Conservation (phyloP, 2,797 vertebrate species). For the Brachyrhaphis roseni region DNA sequence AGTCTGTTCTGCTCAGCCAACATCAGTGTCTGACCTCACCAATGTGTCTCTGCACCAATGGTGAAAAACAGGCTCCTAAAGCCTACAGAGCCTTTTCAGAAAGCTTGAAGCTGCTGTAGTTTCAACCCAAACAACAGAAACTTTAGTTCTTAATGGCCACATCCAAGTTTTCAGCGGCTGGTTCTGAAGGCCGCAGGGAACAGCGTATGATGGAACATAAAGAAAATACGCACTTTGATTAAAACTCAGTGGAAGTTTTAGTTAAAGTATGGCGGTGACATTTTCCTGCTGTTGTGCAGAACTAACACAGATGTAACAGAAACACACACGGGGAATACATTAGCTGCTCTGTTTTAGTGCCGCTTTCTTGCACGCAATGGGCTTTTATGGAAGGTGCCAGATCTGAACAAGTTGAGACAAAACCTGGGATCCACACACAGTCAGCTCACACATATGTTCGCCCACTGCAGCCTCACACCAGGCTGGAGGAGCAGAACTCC, state of each 20-base stretch:
- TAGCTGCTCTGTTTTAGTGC: conserved; percentile 21
- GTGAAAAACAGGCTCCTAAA: background rate
- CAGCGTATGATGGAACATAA: background rate
- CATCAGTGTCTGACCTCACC: background rate
- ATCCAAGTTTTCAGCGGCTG: background rate
- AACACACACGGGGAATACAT: conserved; percentile 7
- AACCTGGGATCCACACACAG: conserved; percentile 23
- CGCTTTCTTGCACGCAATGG: conserved; percentile 29
- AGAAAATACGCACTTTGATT: background rate
- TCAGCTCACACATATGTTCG: conserved; percentile 32
- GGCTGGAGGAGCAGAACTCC: conserved; percentile 19
- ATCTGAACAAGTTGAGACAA: conserved; percentile 22
- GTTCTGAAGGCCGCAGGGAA: background rate
- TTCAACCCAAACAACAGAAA: background rate
- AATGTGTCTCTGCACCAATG: background rate
- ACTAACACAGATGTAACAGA: background rate
- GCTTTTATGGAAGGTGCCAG: conserved; percentile 55
- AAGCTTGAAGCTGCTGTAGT: background rate
- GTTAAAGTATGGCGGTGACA: background rate
- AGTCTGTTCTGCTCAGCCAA: background rate
- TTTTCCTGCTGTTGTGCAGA: background rate
- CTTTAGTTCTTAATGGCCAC: background rate
- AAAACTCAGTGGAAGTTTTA: background rate
- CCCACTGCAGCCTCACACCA: conserved; percentile 24
- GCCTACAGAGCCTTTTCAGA: background rate